Conservation (phyloP, 2,888 invertebrate genomes). For the Chymomyza fuscimana region DNA sequence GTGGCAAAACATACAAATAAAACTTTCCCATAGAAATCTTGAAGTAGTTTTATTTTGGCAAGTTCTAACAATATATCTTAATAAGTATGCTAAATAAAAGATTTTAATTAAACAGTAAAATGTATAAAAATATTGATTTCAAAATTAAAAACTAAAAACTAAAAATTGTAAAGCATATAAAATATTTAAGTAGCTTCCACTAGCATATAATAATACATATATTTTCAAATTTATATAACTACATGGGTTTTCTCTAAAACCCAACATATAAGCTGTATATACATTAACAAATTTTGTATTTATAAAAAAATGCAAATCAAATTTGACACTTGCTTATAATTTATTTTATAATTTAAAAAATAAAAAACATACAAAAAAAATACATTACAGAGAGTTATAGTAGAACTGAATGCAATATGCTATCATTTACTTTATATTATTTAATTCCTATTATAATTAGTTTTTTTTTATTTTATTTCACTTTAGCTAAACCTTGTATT, state of each 20-base stretch:
- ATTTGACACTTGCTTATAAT: background rate
- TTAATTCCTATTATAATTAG: conserved; percentile 69
- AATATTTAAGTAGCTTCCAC: conserved; percentile 45
- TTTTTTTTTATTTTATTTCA: conserved; percentile 31
- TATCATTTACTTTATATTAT: conserved; percentile 56
- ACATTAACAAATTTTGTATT: conserved; percentile 21
- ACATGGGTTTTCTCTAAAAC: conserved; percentile 35
- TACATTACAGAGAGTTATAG: conserved; percentile 19
- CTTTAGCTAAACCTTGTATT: conserved; percentile 47
- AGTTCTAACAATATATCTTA: background rate
- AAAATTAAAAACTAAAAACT: conserved; percentile 2
- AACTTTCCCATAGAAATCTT: background rate
- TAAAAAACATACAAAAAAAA: background rate
- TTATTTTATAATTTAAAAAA: background rate
- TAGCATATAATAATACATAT: conserved; percentile 31
- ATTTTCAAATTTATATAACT: no score
- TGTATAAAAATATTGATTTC: background rate
- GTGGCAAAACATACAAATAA: background rate
- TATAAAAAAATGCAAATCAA: conserved; percentile 12
- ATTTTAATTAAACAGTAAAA: background rate
- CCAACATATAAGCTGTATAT: conserved; percentile 24
- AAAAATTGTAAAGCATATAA: background rate
- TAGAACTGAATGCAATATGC: conserved; percentile 75
- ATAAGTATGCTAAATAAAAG: background rate
- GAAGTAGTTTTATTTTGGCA: background rate